Base-by-base conservation (phyloP, 1,140 invertebrate genomes). In the Cryptotermes secundus region DNA sequence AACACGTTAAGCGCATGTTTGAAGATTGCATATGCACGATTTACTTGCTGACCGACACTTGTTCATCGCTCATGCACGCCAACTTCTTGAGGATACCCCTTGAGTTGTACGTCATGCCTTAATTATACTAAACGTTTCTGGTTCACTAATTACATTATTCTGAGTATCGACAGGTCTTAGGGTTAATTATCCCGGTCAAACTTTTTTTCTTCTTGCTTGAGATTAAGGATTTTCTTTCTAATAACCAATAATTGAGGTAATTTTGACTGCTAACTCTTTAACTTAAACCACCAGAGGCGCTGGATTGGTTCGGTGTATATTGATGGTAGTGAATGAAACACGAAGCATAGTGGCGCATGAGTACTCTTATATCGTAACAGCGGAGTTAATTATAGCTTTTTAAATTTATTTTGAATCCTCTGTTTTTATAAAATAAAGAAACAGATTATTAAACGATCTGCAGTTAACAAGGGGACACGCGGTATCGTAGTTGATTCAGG, bases 181-280 rank as follows among this genome's bases (percentile, higher is more conserved):
- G n/a, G 26, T 72, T 72, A 72, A 72, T 72, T 31, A 31, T 31
- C n/a, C 9, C 26, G 31, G n/a, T 26, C 59, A 6, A 72, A 72
- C 59, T 72, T n/a, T 72, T 31, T 72, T 31, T 72, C 9, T 72
- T 59, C 53, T 59, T 26, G 7, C 59, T 31, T 12, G 6, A n/a
- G 59, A 3, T 1, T 6, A 72, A 72, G n/a, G 59, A 72, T 72
- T 72, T 72, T 72, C 24, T 72, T 31, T 72, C 59, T 72, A 72
- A 72, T 72, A 72, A 72, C 26, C 59, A 72, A 72, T 72, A 72
- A 72, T 72, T n/a, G n/a, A 72, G 26, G 59, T 72, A 72, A 72
- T 31, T 72, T 31, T n/a, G n/a, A 31, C 26, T 14, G 14, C 26
- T 10, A 72, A 31, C n/a, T 72, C 59, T 72, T 72, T 26, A 72